Evolutionary conservation across 2,113 vertebrate species (phyloP).

Genomic region (Alethe diademata): DNA sequence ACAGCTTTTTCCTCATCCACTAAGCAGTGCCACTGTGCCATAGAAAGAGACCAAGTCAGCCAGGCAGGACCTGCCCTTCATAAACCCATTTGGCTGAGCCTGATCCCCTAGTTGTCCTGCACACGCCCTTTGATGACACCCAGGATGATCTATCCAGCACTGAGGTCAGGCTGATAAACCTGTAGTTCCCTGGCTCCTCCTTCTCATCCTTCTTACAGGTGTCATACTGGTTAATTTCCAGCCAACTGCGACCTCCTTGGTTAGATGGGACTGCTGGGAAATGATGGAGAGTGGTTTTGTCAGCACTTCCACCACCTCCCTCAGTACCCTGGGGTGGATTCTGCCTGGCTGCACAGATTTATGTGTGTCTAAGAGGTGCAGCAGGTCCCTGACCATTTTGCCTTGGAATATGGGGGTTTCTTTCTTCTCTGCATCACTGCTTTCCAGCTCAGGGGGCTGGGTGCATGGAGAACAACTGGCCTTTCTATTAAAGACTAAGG

Average conservation of each 20-base stretch:
- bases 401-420: not conserved
- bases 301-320: not conserved
- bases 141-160: not conserved
- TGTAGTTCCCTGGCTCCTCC: not conserved
- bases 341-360: rapidly evolving
- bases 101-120: not conserved
- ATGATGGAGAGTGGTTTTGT: not conserved
- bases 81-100: not conserved
- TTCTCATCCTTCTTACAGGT: not conserved
- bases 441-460: not conserved
- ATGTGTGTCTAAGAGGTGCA: not conserved
- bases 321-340: not conserved
- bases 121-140: not conserved
- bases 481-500: not conserved
- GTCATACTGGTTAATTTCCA: not conserved
- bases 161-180: not conserved
- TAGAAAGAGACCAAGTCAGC: not conserved
- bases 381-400: not conserved
- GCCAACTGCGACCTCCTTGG: too few species aligned
- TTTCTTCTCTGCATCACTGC: not conserved
- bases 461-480: not conserved
- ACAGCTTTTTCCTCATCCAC: not conserved
- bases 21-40: not conserved
- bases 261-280: not conserved
- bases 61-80: not conserved